Percentiles rank a stretch among this genome's conserved stretches.
phyloP scores from a whole-genome alignment of 2,888 invertebrate species.

The Diogma glabrata region DNA sequence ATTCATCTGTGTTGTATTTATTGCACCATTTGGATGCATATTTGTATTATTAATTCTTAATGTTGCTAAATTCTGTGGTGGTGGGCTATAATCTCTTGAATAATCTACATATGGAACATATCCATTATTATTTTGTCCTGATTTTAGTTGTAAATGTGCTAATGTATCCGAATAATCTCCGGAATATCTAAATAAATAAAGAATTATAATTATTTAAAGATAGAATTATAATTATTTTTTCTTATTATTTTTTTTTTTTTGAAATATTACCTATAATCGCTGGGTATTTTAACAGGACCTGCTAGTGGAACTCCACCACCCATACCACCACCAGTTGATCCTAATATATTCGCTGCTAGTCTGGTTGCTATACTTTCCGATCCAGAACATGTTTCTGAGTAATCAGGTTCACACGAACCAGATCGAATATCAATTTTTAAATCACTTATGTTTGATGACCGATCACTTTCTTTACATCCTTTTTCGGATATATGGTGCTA shows the following conservation, averaged over 20 bases:
- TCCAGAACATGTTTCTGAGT: conserved; percentile 49
- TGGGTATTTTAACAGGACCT: conserved; percentile 62
- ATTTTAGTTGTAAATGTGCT: conserved; percentile 21
- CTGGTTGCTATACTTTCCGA: conserved; percentile 42
- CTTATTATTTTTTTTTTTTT: conserved; percentile 7
- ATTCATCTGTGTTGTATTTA: conserved; percentile 18
- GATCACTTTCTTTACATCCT: conserved; percentile 61
- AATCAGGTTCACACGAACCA: conserved; percentile 39
- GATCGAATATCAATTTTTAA: conserved; percentile 71
- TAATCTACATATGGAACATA: conserved; percentile 85
- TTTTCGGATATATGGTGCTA: conserved; percentile 42
- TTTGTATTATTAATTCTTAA: conserved; percentile 11
- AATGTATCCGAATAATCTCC: conserved; percentile 33
- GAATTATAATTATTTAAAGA: too few species aligned
- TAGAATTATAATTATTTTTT: too few species aligned
- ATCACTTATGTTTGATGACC: conserved; percentile 77
- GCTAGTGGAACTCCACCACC: conserved; percentile 58
- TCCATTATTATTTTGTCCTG: conserved; percentile 68
- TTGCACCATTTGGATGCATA: conserved; percentile 8
- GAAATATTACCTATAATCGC: conserved; percentile 42
- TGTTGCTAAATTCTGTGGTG: conserved; percentile 36
- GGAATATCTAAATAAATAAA: conserved; percentile 30
- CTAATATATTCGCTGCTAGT: conserved; percentile 27
- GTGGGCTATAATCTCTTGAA: conserved; percentile 78
- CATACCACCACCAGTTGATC: conserved; percentile 11